Conservation (phyloP, 1,140 invertebrate genomes). For the Hyphantria cunea region DNA sequence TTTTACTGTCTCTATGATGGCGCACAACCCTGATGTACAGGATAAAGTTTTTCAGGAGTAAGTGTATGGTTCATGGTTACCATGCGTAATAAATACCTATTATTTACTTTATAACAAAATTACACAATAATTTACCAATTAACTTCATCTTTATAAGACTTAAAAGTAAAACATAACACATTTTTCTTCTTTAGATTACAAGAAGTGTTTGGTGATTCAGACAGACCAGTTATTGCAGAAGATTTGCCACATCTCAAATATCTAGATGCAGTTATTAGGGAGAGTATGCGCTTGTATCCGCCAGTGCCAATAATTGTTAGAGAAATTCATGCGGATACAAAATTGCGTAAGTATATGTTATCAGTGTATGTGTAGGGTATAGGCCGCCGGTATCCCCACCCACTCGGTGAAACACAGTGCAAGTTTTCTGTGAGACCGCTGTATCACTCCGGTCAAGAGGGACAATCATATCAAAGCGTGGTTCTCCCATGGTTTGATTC, state of each 20-base stretch:
- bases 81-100: too few species aligned
- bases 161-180: neutral
- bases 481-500: too few species aligned
- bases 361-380: too few species aligned
- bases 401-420: too few species aligned
- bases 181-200: conserved; percentile 7
- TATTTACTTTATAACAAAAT: too few species aligned
- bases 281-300: conserved; percentile 21
- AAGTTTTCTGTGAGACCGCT: too few species aligned
- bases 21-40: neutral
- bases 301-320: conserved; percentile 20
- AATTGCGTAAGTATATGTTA: conserved; percentile 18
- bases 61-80: conserved; percentile 9
- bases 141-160: too few species aligned
- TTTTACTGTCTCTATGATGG: neutral
- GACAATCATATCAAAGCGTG: too few species aligned
- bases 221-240: conserved; percentile 9
- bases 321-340: conserved; percentile 14
- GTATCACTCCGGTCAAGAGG: too few species aligned
- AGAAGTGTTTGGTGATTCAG: conserved; percentile 24
- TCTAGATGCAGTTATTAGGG: conserved; percentile 22
- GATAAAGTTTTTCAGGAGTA: conserved; percentile 9
- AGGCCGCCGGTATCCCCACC: too few species aligned
- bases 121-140: too few species aligned
- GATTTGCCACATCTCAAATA: conserved; percentile 25